Base-by-base conservation (phyloP, 2,888 invertebrate species). In the Arge pagana region DNA sequence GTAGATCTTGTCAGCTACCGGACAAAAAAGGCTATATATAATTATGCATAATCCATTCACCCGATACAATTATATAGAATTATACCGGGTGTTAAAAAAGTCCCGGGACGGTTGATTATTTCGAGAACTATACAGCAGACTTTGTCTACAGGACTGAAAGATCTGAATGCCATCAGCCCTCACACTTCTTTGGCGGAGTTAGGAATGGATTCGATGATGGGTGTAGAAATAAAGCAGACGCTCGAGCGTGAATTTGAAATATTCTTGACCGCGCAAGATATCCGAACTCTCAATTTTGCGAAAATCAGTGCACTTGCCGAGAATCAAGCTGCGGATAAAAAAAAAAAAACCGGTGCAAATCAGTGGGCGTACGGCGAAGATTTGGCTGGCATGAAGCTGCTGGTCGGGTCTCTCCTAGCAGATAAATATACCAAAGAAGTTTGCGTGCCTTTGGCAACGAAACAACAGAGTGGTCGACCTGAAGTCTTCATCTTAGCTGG, bases 141-240 rank as follows among this genome's bases (percentile, higher is more conserved):
- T 74, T 30, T 80, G 80, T 28, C 52, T 53, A 4, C 30, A 77
- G 78, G 75, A 26, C 53, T 79, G 5, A 71, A 74, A 39, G 76
- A 78, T 59, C 70, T 71, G 69, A 90, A 87, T 76, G 83, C 83
- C 0, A 83, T 86, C 1, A 88, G 88, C 36, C 81, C 84, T 55
- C 85, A 86, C 66, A 83, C 86, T 1, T 85, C 88, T 0, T 79
- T 98, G 2, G 90, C 93, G 1, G 96, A 97, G 72, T 80, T 98
- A 57, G 97, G 97, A 26, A 90, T 98, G 87, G 96, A 98, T 78
- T 96, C 96, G 1, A 86, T 97, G 81, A 96, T 95, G 93, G 93
- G 93, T 0, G 93, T 96, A 0, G 96, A 98, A 78, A 93, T 98
- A 61, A 96, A 96, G 64, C 95, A 96, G 77, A 89, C 89, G 0